Base-by-base conservation (phyloP, 2,797 vertebrate species). In the Silurus aristotelis region DNA sequence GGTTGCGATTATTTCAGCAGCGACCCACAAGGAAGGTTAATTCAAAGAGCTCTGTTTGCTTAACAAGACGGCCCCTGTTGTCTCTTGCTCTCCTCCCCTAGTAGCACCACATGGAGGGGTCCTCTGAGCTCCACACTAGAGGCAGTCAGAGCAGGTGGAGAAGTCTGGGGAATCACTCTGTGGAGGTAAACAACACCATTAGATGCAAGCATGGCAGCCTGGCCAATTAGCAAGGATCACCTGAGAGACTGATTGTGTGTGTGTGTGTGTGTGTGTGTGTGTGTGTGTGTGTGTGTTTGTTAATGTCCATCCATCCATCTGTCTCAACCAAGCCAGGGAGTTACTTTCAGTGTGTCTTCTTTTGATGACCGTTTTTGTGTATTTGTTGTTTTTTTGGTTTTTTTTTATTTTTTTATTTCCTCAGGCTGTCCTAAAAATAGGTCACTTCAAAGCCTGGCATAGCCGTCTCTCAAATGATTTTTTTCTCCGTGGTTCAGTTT, bases 221-320 rank as follows among this genome's bases (percentile, higher is more conserved):
- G 86, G 87, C 89, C 89, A 94, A 92, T 92, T 91, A 91, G 89
- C 72, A 55, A 48, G 72, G 43, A 85, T 91, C 88, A 88, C 91
- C 91, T 89, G 87, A 90, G 91, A 89, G 87, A 89, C 83, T 70
- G 89, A 75, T 87, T 79, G 70, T 84, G 82, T 58, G 82, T 66
- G 71, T 27, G 55, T 66, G 55, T 9, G 56, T 43, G 58, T 52
- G 71, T 43, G 55, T 70, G 52, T 56, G 48, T 13, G 68, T 12
- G 38, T 43, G 48, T 14, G 68, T 12, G 38, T 48, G 46, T 73
- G 46, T 55, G 73, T 84, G 85, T 85, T 87, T 89, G 84, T 88
- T 85, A 88, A 78, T 87, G 84, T 89, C 79, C 58, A 68, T 89
- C 85, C 85, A 84, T 89, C 85, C 85, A 84, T 89, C 89, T 84